Conservation (phyloP, 2,888 invertebrate genomes). For the Cosmia trapezina region DNA sequence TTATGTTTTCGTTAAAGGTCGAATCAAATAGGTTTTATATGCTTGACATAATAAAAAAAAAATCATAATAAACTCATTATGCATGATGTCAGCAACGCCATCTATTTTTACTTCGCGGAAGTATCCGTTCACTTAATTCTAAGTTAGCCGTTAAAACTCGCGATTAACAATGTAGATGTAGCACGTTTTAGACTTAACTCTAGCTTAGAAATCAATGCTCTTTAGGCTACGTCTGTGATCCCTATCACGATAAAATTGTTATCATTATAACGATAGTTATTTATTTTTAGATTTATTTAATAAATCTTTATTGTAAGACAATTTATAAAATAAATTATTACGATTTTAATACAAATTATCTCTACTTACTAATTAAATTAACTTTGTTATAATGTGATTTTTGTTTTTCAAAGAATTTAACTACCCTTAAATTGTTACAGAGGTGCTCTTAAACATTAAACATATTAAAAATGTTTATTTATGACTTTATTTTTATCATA, state of each 20-base stretch:
- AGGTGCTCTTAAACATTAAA: conserved; percentile 60
- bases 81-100: conserved; percentile 8
- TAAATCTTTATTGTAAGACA: conserved; percentile 2
- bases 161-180: conserved; percentile 16
- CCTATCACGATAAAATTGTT: conserved; percentile 78
- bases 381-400: conserved; percentile 31
- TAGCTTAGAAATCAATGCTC: conserved; percentile 75
- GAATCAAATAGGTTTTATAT: not conserved
- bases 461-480: conserved; percentile 23
- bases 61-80: not conserved
- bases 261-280: conserved; percentile 57
- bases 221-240: conserved; percentile 89
- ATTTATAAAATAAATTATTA: conserved; percentile 22
- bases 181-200: conserved; percentile 44
- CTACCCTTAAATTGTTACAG: conserved; percentile 43
- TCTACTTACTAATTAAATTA: conserved; percentile 17
- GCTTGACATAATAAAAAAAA: not conserved
- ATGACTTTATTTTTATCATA: conserved; percentile 55
- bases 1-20: not conserved
- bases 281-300: conserved; percentile 53
- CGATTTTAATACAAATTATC: conserved; percentile 35
- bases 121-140: conserved; percentile 9
- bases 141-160: conserved; percentile 1
- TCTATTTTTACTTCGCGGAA: conserved; percentile 16
- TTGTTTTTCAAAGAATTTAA: conserved; percentile 37